Evolutionary conservation across 2,888 invertebrate species (phyloP), one percentile per base, ranked within the genome.

Genomic region (Papilio gigon): DNA sequence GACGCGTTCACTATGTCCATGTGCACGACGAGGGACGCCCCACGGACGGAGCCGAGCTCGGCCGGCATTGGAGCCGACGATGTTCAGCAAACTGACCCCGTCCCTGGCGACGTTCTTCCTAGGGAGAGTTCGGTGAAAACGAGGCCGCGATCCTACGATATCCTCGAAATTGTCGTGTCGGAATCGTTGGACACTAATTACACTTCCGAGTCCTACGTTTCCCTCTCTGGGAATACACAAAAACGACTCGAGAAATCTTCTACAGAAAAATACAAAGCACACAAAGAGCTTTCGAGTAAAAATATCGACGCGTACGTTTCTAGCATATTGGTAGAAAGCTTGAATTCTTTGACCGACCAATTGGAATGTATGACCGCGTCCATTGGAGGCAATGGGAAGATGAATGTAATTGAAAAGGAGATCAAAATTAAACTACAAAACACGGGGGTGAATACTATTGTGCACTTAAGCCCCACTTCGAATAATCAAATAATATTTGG

Each of bases 261-360:
- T 9, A 58, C 73, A 56, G 69, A 65, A 9, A 77, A 70, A 63
- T 67, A 65, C 22, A 76, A 70, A 70, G 59, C 73, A 71, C 65
- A 75, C 68, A 44, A 47, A 70, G 11, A 74, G 72, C 4, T 25
- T 11, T 60, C 59, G n/a, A 83, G 81, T 64, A 77, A 88, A 44
- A 86, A 91, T 73, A 84, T 93, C 25, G 93, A 93, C 76, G 87
- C 90, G 73, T 93, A 92, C 74, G 93, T 93, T 17, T 92, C 93
- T 1, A 89, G 89, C 74, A 89, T 93, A 74, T 78, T 93, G 42
- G 90, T 93, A 8, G 92, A 93, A 75, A 93, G 93, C 72, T 82
- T 93, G 12, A 88, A 92, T 75, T 90, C 92, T 3, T 78, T 93
- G 71, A 86, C 89, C 8, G 92, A 91, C 74, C 90, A 89, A 73